Percentiles rank a stretch among this genome's conserved stretches.
These are phyloP conservation scores for Drosophila testacea DNA, from an alignment of 2,888 invertebrate genomes.

Conservation along the genomic window DNA sequence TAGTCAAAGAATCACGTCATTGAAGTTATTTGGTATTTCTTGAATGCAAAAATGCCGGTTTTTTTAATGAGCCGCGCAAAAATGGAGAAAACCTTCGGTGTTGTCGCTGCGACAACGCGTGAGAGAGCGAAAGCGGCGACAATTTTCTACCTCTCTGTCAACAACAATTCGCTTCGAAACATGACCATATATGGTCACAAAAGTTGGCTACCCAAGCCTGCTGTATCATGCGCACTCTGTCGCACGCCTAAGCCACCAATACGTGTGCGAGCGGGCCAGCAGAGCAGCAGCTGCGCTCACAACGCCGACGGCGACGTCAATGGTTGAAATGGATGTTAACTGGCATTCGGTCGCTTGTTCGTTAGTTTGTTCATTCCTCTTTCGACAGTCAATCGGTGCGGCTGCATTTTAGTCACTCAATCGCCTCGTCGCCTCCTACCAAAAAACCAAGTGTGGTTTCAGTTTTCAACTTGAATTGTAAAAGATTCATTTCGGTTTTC, in stretches of 20 bases:
- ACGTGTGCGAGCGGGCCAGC: conserved; percentile 39
- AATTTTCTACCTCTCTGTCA: conserved; percentile 48
- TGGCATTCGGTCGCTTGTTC: conserved; percentile 51
- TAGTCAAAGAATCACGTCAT: conserved; percentile 71
- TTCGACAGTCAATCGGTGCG: conserved; percentile 71
- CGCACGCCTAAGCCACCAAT: conserved; percentile 58
- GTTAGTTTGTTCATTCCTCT: conserved; percentile 67
- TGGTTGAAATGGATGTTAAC: conserved; percentile 71
- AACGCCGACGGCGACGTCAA: conserved; percentile 36
- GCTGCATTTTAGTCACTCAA: conserved; percentile 59
- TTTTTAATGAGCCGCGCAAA: conserved; percentile 63
- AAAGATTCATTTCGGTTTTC: conserved; percentile 45
- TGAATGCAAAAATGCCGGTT: conserved; percentile 68
- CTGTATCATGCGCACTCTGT: conserved; percentile 63
- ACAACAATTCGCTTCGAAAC: conserved; percentile 77
- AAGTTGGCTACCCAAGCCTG: conserved; percentile 74
- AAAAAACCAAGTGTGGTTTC: conserved; percentile 49
- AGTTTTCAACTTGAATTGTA: conserved; percentile 54
- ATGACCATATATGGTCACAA: conserved; percentile 85
- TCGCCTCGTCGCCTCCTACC: conserved; percentile 50
- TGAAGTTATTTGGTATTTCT: conserved; percentile 58
- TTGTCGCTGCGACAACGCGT: conserved; percentile 34
- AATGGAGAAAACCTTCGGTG: conserved; percentile 74
- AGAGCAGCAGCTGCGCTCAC: conserved; percentile 35
- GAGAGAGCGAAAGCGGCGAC: conserved; percentile 61